These are phyloP conservation scores for Plestiodon gilberti DNA, from an alignment of 2,113 vertebrate genomes.

Conservation along the genomic window DNA sequence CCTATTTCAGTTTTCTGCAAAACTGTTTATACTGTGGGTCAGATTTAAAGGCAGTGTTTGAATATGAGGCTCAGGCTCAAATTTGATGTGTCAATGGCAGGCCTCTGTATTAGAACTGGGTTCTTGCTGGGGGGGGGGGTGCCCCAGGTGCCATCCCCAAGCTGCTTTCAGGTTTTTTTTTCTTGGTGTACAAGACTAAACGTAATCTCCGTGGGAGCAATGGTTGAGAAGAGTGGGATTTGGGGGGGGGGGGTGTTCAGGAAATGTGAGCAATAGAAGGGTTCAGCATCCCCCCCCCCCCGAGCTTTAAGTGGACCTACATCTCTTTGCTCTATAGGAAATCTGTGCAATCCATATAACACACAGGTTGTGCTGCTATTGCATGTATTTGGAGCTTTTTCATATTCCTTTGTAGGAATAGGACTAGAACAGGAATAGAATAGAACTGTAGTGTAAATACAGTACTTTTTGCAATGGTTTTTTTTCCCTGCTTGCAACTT, in stretches of 20 bases:
- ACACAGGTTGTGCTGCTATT: background rate
- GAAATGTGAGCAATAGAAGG: background rate
- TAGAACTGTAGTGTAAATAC: background rate
- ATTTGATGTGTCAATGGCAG: background rate
- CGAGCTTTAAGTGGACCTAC: background rate
- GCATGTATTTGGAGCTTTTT: background rate
- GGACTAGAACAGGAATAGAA: no score
- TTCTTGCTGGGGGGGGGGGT: background rate
- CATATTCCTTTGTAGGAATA: background rate
- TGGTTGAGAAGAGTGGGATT: background rate
- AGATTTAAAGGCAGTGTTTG: background rate
- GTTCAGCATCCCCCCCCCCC: background rate
- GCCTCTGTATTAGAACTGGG: background rate
- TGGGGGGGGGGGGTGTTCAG: background rate
- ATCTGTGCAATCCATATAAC: background rate
- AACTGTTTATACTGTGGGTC: background rate
- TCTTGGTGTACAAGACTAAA: background rate
- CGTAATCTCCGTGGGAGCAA: background rate
- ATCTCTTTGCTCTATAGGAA: background rate
- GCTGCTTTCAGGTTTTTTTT: background rate
- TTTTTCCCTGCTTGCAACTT: background rate
- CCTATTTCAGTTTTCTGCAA: background rate
- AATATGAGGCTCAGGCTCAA: background rate
- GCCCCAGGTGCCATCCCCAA: no score
- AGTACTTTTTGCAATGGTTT: no score